phyloP scores from a whole-genome alignment of 2,113 vertebrate species.

The Rhineura floridana region DNA sequence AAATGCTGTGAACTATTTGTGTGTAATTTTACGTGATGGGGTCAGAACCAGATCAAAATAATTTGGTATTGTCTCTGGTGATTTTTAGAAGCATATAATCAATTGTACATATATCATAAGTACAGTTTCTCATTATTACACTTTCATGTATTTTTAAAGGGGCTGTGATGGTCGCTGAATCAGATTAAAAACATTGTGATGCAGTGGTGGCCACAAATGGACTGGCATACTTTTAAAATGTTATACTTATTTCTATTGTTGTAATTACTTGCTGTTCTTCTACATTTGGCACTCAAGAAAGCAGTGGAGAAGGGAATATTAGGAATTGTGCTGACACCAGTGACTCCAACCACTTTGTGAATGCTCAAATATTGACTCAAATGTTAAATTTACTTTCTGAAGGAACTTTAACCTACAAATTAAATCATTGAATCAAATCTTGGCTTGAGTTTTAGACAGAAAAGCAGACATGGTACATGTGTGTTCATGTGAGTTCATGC shows the following conservation, averaged over 20 bases:
- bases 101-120: not conserved
- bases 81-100: conserved; percentile 1
- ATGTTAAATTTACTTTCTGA: too few relatives aligned
- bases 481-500: not conserved
- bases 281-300: not conserved
- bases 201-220: not conserved
- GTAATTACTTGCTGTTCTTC: not conserved
- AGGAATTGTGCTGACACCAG: not conserved
- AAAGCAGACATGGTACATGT: too few relatives aligned
- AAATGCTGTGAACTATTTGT: not conserved
- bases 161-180: not conserved
- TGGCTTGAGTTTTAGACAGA: too few relatives aligned
- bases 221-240: not conserved
- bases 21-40: not conserved
- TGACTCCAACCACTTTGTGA: too few relatives aligned
- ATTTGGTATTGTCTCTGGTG: not conserved
- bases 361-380: too few relatives aligned
- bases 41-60: not conserved
- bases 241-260: not conserved
- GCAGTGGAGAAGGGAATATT: too few relatives aligned
- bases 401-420: too few relatives aligned
- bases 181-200: not conserved
- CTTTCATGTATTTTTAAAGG: not conserved
- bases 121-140: not conserved
- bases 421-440: too few relatives aligned